These are phyloP conservation scores for Gadopsis bispinosus DNA, from an alignment of 2,797 vertebrate species.

Conservation along the genomic window DNA sequence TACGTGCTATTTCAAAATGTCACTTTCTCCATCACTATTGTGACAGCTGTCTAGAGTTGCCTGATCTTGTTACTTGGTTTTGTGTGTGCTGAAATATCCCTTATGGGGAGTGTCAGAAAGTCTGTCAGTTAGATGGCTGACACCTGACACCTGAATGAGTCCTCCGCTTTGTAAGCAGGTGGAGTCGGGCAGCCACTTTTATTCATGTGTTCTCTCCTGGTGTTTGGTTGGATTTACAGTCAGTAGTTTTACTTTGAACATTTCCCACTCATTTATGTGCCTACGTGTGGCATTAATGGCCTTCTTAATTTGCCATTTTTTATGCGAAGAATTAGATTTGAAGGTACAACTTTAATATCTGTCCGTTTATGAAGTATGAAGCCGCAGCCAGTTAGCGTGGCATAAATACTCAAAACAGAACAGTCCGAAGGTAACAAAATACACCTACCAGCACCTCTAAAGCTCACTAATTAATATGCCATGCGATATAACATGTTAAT, in stretches of 20 bases:
- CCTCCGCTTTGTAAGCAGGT: not conserved
- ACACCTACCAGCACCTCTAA: too few species aligned
- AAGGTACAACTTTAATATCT: not conserved
- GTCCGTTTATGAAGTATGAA: not conserved
- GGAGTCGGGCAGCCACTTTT: not conserved
- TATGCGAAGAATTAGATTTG: not conserved
- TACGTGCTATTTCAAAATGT: conserved; percentile 47
- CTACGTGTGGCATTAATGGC: not conserved
- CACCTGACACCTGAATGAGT: conserved; percentile 36
- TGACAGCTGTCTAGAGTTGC: conserved; percentile 47
- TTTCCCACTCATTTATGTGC: not conserved
- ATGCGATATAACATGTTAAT: not conserved
- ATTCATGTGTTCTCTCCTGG: not conserved
- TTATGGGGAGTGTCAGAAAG: conserved; percentile 32
- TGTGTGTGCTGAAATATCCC: conserved; percentile 25
- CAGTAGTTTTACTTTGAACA: not conserved
- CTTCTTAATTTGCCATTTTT: not conserved
- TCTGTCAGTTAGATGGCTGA: conserved; percentile 33
- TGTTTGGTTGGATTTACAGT: not conserved
- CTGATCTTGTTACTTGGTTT: conserved; percentile 33
- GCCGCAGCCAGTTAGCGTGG: not conserved
- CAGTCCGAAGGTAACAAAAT: not conserved
- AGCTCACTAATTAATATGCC: not conserved
- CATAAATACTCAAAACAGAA: not conserved
- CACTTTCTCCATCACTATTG: conserved; percentile 8